Base-by-base conservation (phyloP, 64 coral and sea anemone species). In the Montipora sp. region DNA sequence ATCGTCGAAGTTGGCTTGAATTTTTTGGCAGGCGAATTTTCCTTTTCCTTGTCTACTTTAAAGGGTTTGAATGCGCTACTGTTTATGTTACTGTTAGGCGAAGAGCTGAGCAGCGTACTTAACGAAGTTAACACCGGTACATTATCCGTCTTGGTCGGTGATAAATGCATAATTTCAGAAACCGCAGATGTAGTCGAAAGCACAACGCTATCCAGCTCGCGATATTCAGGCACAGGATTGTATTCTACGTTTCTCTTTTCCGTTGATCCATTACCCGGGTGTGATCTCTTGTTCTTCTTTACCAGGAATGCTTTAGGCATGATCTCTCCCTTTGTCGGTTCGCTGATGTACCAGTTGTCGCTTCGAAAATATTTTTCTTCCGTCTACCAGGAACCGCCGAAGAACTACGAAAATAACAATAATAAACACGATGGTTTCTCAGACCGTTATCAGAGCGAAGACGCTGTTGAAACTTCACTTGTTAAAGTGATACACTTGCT, bases 281-380 rank as follows among this genome's bases (percentile, higher is more conserved):
- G 75, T 86, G 92, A 92, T 20, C 92, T 93, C 83, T 91, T 96
- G 86, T 93, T 96, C 77, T 99, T 99, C 89, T 99, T 99, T 60
- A 99, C 98, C 23, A 99, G 86, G 77, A 99, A 99, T 78, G 98
- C 98, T 96, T 90, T 95, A 73, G 98, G 98, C 98, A 99, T 99
- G 94, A 92, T 92, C n/a, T 87, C 21, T 61, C 55, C 36, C 71
- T 89, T 88, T 79, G 65, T 89, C 73, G 75, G 6, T 68, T 70
- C 80, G 36, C n/a, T 74, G 83, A 16, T 75, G 3, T 15, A 83
- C 75, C 75, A 75, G 92, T 85, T 84, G 79, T 75, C 76, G 11
- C 75, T 59, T 93, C 74, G 78, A 87, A 88, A 93, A 93, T 74
- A 93, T 79, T 93, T 78, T 82, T 80, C 83, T 87, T 73, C 36